A percentile compares a stretch with the other conserved stretches of the same genome.
phyloP scores from a whole-genome alignment of 2,888 invertebrate species.

The Trypoxylon attenuatum region DNA sequence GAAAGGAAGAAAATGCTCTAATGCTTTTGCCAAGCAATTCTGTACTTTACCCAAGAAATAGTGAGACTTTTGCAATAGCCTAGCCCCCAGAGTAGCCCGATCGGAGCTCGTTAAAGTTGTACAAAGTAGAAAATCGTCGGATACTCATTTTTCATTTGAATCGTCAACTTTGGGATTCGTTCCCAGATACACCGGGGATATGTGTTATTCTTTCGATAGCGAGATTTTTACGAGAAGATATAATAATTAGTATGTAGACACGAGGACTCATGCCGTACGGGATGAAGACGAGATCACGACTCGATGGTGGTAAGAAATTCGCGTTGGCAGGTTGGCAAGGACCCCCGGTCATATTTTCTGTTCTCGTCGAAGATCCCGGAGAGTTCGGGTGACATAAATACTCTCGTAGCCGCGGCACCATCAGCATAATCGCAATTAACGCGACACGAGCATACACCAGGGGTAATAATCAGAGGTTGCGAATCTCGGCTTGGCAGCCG shows the following conservation, averaged over 20 bases:
- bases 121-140: too few relatives aligned
- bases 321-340: slow-evolving; percentile 17
- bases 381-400: slow-evolving; percentile 37
- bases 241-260: too few relatives aligned
- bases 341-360: slow-evolving; percentile 11
- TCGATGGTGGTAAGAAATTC: slow-evolving; percentile 9
- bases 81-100: slow-evolving; percentile 20
- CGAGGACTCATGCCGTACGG: too few relatives aligned
- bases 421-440: slow-evolving; percentile 46
- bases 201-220: too few relatives aligned
- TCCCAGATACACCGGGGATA: too few relatives aligned
- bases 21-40: slow-evolving; percentile 41
- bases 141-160: too few relatives aligned
- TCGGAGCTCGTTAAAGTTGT: slow-evolving; percentile 24
- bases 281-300: not conserved
- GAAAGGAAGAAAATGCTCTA: slow-evolving; percentile 24
- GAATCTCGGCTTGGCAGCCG: slow-evolving; percentile 64
- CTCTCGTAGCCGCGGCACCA: slow-evolving; percentile 7
- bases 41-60: slow-evolving; percentile 7
- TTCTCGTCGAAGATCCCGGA: slow-evolving; percentile 19
- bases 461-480: slow-evolving; percentile 45
- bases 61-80: slow-evolving; percentile 28
- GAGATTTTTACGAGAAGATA: too few relatives aligned
- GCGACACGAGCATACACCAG: slow-evolving; percentile 17
- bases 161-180: too few relatives aligned